These are phyloP conservation scores for Polyploca ridens DNA, from an alignment of 2,888 invertebrate species.

Conservation along the genomic window DNA sequence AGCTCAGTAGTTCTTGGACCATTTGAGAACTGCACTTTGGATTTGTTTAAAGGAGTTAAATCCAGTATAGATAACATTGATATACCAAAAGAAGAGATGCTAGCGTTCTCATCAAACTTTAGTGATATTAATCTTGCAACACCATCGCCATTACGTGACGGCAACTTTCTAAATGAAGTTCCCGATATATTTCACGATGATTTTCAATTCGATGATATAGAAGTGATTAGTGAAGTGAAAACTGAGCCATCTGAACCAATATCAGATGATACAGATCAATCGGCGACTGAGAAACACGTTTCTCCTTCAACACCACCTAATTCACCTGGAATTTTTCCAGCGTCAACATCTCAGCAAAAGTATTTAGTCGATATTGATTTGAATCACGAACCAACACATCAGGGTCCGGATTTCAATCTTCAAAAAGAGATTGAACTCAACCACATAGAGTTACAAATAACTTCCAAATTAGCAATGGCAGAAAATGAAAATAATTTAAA, in stretches of 20 bases:
- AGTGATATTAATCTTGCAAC: slow-evolving; percentile 79
- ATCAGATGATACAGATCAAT: slow-evolving; percentile 59
- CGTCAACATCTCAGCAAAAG: slow-evolving; percentile 68
- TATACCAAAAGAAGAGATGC: slow-evolving; percentile 74
- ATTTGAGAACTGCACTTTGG: slow-evolving; percentile 82
- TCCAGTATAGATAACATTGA: slow-evolving; percentile 66
- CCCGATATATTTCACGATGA: slow-evolving; percentile 71
- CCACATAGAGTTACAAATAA: slow-evolving; percentile 77
- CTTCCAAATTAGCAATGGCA: slow-evolving; percentile 77
- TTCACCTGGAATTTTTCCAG: slow-evolving; percentile 71
- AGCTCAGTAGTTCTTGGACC: slow-evolving; percentile 85
- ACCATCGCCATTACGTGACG: slow-evolving; percentile 75
- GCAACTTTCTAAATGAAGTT: slow-evolving; percentile 77
- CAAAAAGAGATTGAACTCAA: slow-evolving; percentile 68
- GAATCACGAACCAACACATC: slow-evolving; percentile 36
- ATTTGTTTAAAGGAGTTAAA: slow-evolving; percentile 79
- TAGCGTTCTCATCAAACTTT: slow-evolving; percentile 83
- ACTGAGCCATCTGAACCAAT: slow-evolving; percentile 43
- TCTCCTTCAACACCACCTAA: slow-evolving; percentile 77
- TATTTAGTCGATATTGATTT: slow-evolving; percentile 71
- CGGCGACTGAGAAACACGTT: slow-evolving; percentile 65
- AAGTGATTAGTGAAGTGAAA: slow-evolving; percentile 56
- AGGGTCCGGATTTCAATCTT: slow-evolving; percentile 38
- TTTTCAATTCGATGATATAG: slow-evolving; percentile 63
- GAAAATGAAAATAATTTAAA: slow-evolving; percentile 82